Percentiles rank a stretch among this genome's conserved stretches.
These are phyloP conservation scores for Mesaphorura yosii DNA, from an alignment of 1,140 invertebrate genomes.

Conservation along the genomic window DNA sequence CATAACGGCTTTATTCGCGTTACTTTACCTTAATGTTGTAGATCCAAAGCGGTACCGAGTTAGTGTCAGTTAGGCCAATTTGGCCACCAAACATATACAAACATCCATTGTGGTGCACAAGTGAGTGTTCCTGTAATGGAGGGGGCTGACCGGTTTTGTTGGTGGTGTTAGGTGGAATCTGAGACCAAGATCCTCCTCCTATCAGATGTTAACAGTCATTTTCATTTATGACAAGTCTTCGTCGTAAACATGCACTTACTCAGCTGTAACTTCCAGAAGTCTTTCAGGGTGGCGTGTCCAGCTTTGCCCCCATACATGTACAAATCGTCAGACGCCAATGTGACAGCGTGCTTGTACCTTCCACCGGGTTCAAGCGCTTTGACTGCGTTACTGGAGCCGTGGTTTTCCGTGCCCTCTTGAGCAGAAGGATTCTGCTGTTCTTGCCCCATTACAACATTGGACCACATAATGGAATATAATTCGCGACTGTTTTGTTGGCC, in stretches of 20 bases:
- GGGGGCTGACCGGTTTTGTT: conserved; percentile 16
- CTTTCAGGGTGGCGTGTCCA: conserved; percentile 36
- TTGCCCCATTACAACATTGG: conserved; percentile 11
- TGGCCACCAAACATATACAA: conserved; percentile 83
- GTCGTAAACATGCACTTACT: conserved; percentile 34
- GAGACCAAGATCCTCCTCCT: neutral
- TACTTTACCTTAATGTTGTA: conserved; percentile 60
- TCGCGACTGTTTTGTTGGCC: too few relatives aligned
- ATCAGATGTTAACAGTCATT: neutral
- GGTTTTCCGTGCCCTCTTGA: too few relatives aligned
- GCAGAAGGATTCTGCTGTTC: too few relatives aligned
- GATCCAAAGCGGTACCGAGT: conserved; percentile 78
- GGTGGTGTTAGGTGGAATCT: neutral
- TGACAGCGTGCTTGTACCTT: conserved; percentile 19
- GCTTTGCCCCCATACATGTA: conserved; percentile 24
- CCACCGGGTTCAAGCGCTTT: too few relatives aligned
- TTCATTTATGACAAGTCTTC: too few relatives aligned
- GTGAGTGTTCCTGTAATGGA: conserved; percentile 54
- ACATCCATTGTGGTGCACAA: conserved; percentile 58
- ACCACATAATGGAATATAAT: conserved; percentile 16
- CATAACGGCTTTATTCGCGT: neutral
- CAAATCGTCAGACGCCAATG: conserved; percentile 8
- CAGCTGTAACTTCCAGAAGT: conserved; percentile 42
- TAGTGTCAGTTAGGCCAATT: conserved; percentile 66
- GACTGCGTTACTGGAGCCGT: too few relatives aligned